phyloP scores from a whole-genome alignment of 2,113 vertebrate species.

The Amphilophus citrinellus region DNA sequence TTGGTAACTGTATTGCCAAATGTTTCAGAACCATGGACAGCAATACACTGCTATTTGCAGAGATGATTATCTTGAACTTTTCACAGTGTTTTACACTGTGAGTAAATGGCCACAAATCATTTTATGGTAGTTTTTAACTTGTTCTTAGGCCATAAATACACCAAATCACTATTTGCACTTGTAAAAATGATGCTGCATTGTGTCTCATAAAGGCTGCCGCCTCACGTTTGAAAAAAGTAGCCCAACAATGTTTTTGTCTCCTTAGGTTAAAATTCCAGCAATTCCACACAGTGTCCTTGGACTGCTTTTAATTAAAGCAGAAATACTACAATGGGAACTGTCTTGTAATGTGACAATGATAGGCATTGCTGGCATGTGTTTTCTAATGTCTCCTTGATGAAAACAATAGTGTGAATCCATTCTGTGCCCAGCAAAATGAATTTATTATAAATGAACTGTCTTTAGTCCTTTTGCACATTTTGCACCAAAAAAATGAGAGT shows the following conservation, averaged over 20 bases:
- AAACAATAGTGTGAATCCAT: too few species aligned
- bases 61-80: too few species aligned
- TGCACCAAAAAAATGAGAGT: rapidly evolving
- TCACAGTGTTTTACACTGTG: too few species aligned
- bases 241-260: background rate
- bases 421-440: background rate
- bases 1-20: too few species aligned
- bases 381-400: too few species aligned
- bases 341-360: background rate
- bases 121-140: background rate
- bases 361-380: background rate
- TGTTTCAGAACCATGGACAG: constrained; percentile 80
- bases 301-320: background rate
- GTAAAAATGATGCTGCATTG: background rate
- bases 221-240: background rate
- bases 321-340: background rate
- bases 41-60: background rate
- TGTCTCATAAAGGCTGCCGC: background rate
- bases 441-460: background rate
- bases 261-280: background rate
- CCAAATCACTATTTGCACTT: background rate
- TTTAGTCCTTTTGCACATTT: background rate
- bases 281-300: background rate
- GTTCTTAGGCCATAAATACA: background rate
- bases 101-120: background rate